Evolutionary conservation across 2,888 invertebrate genomes (phyloP).

Genomic region (Phoenoteleia sp.): DNA sequence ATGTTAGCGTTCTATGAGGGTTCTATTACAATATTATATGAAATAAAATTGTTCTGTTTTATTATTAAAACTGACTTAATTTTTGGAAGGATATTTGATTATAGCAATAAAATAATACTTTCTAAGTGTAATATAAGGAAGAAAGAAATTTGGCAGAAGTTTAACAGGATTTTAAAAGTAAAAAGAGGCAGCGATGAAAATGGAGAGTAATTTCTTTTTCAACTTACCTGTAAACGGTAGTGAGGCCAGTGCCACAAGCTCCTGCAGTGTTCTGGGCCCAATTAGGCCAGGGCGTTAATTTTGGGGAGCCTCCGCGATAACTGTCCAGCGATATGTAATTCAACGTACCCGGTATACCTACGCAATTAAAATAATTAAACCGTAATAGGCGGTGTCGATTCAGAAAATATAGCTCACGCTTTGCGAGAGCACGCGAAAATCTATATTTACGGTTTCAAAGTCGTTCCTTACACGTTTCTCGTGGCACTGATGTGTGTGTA

Average conservation of each 20-base stretch:
- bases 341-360: conserved; percentile 93
- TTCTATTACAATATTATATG: too few species aligned
- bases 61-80: too few species aligned
- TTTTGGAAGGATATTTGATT: too few species aligned
- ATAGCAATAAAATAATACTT: too few species aligned
- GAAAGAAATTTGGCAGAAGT: not conserved
- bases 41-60: too few species aligned
- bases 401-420: conserved; percentile 64
- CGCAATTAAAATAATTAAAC: conserved; percentile 77
- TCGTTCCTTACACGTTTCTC: not conserved
- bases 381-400: conserved; percentile 68
- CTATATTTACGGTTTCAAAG: conserved; percentile 58
- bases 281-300: conserved; percentile 93
- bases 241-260: conserved; percentile 92
- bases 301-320: conserved; percentile 91
- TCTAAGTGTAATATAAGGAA: not conserved
- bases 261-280: conserved; percentile 92
- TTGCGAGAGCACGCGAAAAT: conserved; percentile 53
- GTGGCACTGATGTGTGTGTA: conserved; percentile 8
- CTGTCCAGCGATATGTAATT: conserved; percentile 92
- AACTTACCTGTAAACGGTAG: conserved; percentile 91
- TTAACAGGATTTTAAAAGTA: not conserved
- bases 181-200: not conserved
- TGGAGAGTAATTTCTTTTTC: not conserved
- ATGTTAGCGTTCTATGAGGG: too few species aligned